Base-by-base conservation (phyloP, 1,140 invertebrate genomes). In the Mya arenaria region DNA sequence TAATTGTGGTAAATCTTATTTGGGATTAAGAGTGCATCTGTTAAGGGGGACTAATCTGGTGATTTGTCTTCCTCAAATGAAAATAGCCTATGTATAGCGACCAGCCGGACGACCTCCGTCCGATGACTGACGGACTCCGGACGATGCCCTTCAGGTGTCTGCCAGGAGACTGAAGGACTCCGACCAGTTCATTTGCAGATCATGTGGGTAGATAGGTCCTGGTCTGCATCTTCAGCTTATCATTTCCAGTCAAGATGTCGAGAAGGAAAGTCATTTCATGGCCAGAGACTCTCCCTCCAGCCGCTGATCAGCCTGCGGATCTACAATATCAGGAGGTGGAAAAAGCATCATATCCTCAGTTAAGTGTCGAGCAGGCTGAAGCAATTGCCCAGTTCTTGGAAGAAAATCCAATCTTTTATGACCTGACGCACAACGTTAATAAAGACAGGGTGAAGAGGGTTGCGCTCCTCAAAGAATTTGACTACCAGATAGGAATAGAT, bases 401-500 rank as follows among this genome's bases (percentile, higher is more conserved):
- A 60, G 56, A 60, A 60, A 60, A 60, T 48, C 44, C 56, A 28
- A 13, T 60, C 17, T 60, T 60, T 60, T 60, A 60, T 60, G 56
- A 60, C 56, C 25, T 60, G 56, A 60, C 56, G 10, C 25, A 60
- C 56, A 60, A 15, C 10, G 56, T 13, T 60, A 13, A 60, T 23
- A 60, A 60, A 60, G 56, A 60, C 56, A 60, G 13, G 56, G 56
- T 25, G 25, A 60, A 60, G 25, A 60, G 56, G 25, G 25, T 10
- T 60, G 56, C 56, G 25, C 56, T 15, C 56, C 56, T 60, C 56
- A 60, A 60, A 60, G 17, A 60, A 60, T 60, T 60, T 60, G 56
- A 23, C 25, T 8, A 60, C 25, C 56, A 60, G 25, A 60, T 60
- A 60, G 56, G 56, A 60, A 13, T 8, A n/a, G 56, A n/a, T n/a